Evolutionary conservation across 2,113 vertebrate genomes (phyloP), one percentile per base, ranked within the genome.

Genomic region (Spea multiplicata): DNA sequence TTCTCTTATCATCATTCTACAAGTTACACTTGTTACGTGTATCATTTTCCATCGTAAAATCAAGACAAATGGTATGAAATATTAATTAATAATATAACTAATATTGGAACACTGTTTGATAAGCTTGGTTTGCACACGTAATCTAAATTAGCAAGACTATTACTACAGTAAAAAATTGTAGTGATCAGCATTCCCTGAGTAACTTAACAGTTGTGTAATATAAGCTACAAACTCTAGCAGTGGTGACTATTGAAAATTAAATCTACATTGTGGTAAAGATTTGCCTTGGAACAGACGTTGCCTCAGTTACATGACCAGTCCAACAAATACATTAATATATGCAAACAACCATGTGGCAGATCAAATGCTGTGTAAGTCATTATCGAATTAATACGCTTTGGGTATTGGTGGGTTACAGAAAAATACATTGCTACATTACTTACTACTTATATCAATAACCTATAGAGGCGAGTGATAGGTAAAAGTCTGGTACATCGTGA

Each of bases 201-300:
- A 64, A 3, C 4, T 5, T 8, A 64, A 64, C 5, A 30, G 5
- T 64, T 64, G 61, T 64, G 61, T 30, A 64, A 16, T 64, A 64
- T 17, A 7, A 17, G 61, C 61, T 64, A 6, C 30, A 13, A 64
- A 2, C 30, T 5, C 8, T 64, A 3, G 61, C 61, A 64, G 76
- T 82, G 76, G 78, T 82, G 73, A 8, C 14, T 9, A 10, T 8
- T 53, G 6, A 10, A 10, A 10, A 53, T 53, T 10, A 53, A 53
- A 8, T 12, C 1, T 59, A 12, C 14, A 13, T 13, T 59, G 55
- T 13, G 12, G 14, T 4, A 59, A 13, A 12, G 10, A 13, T 59
- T 7, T 59, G 4, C 1, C 50, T 53, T 53, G 50, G 14, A 9
- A 59, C 55, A 1, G 4, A 13, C 10, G 10, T 7, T 12, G 9